These are phyloP conservation scores for Eutolmus rufibarbis DNA, from an alignment of 2,888 invertebrate genomes.

Conservation along the genomic window DNA sequence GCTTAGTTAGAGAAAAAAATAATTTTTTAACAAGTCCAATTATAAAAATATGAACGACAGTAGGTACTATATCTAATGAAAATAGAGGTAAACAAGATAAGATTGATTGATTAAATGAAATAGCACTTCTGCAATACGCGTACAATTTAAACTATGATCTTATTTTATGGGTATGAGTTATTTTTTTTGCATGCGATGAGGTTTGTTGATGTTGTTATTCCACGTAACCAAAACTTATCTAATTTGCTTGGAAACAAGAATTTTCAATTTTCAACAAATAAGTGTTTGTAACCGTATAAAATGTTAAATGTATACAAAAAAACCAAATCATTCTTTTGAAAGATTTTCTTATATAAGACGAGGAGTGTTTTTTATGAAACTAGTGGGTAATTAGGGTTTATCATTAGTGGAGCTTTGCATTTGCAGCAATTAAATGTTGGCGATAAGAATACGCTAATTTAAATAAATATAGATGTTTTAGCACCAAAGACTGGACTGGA, in stretches of 20 bases:
- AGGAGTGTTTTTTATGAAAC: not conserved
- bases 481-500: not conserved
- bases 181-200: not conserved
- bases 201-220: conserved; percentile 12
- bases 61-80: too few species aligned
- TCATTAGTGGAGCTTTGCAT: not conserved
- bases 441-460: not conserved
- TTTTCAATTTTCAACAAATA: not conserved
- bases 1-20: too few species aligned
- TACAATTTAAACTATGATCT: not conserved
- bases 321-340: not conserved
- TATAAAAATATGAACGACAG: too few species aligned
- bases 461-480: not conserved
- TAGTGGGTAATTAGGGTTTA: not conserved
- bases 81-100: not conserved
- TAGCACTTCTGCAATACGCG: not conserved
- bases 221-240: conserved; percentile 36
- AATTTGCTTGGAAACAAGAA: conserved; percentile 41
- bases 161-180: not conserved
- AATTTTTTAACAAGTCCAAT: too few species aligned
- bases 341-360: not conserved
- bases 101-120: not conserved
- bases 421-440: not conserved
- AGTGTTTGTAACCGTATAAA: not conserved
- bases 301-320: not conserved